Conservation (phyloP, 1,140 invertebrate genomes). For the Hypsibius dujardini region DNA sequence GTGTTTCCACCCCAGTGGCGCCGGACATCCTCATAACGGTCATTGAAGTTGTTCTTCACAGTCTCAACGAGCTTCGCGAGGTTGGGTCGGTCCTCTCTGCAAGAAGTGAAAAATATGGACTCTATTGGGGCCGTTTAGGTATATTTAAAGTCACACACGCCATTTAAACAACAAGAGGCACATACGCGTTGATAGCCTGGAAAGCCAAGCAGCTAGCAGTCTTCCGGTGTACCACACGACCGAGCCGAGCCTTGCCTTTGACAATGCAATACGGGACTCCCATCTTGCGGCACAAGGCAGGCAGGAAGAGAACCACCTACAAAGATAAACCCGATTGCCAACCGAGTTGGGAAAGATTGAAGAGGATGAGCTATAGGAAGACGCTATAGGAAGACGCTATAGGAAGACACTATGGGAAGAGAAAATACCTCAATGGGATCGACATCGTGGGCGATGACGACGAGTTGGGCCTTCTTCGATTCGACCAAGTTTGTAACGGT, state of each 20-base stretch:
- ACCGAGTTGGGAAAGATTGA: constrained; percentile 22
- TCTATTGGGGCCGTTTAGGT: no score
- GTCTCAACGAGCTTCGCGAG: constrained; percentile 80
- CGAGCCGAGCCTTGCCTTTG: constrained; percentile 81
- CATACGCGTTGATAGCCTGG: constrained; percentile 14
- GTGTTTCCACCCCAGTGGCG: constrained; percentile 94
- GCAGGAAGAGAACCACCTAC: constrained; percentile 85
- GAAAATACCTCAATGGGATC: constrained; percentile 83
- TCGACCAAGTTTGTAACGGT: constrained; percentile 86
- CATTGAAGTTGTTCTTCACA: constrained; percentile 95
- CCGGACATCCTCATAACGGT: constrained; percentile 82
- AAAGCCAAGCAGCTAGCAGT: constrained; percentile 64
- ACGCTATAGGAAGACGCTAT: not conserved
- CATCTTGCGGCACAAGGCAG: constrained; percentile 96
- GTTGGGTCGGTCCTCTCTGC: constrained; percentile 51
- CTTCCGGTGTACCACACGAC: constrained; percentile 75
- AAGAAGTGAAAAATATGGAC: no score
- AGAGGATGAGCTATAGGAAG: constrained; percentile 13
- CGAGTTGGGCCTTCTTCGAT: constrained; percentile 93
- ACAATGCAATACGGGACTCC: constrained; percentile 97
- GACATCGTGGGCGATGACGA: constrained; percentile 95
- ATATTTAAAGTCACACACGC: no score
- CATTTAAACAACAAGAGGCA: no score
- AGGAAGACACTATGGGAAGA: no score
- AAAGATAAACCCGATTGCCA: constrained; percentile 32